Evolutionary conservation across 2,888 invertebrate species (phyloP), one percentile per base, ranked within the genome.

Genomic region (Heliconius ethilla): DNA sequence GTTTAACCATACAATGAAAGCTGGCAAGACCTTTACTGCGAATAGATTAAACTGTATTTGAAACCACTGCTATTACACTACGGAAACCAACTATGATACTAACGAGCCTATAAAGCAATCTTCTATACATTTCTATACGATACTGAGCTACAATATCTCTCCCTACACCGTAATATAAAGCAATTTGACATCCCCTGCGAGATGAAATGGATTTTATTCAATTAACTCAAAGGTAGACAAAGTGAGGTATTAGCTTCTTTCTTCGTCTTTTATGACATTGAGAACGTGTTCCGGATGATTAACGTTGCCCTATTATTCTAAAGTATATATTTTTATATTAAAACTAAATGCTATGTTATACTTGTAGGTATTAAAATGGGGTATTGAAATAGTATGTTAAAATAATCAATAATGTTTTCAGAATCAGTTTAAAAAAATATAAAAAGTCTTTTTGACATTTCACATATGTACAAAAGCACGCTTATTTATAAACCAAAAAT

Each of bases 121-220:
- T 15, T 69, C 69, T 45, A 15, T 40, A 63, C 25, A 69, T 69
- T 69, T 40, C 67, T 69, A 69, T 15, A 25, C 40, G 15, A 67
- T 67, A 67, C 11, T n/a, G 25, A 37, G 40, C 25, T 25, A 25
- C 37, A 18, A 15, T 65, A 18, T 62, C 73, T 40, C 6, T 40
- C 74, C 37, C 18, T 63, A 40, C 63, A 74, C 63, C 74, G 65
- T 76, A 76, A 76, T 79, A 76, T 76, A 37, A 73, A 66, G 76
- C 69, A 72, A 79, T 74, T 73, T 76, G 76, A 70, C 75, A 76
- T 67, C 78, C 78, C 69, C 73, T 69, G 73, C 73, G 67, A 76
- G 76, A 69, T 73, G 67, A 76, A 81, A 77, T 77, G 81, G 79
- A 81, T 82, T 81, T 83, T 77, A 80, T 82, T 80, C 80, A 81